Conservation (phyloP, 2,888 invertebrate species). For the Ariolimax columbianus region DNA sequence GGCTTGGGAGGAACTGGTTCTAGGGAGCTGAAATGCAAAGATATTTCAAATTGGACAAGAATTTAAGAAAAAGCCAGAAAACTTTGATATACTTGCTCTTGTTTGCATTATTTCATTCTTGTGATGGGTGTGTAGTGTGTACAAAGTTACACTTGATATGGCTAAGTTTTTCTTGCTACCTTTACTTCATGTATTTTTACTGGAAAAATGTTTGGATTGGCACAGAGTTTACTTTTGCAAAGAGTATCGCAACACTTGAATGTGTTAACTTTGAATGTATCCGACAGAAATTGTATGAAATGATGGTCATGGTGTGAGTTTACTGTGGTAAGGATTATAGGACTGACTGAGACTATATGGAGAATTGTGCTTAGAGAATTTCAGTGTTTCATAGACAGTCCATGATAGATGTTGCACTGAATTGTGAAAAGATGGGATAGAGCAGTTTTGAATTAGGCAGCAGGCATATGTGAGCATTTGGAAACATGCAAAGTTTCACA, state of each 20-base stretch:
- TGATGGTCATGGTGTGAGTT: neutral
- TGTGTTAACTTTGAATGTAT: neutral
- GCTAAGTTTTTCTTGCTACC: neutral
- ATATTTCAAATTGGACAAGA: no score
- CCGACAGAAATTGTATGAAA: neutral
- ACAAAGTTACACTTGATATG: neutral
- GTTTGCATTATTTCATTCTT: slow-evolving; percentile 17
- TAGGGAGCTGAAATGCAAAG: no score
- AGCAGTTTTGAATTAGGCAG: neutral
- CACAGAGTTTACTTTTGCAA: neutral
- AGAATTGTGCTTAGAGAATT: neutral
- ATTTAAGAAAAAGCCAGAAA: neutral
- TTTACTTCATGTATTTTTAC: neutral
- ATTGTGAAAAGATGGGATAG: neutral
- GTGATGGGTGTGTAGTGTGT: slow-evolving; percentile 31
- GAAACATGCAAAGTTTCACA: neutral
- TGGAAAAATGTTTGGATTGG: neutral
- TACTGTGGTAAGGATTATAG: neutral
- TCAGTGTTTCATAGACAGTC: neutral
- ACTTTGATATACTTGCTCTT: neutral
- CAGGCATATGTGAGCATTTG: neutral
- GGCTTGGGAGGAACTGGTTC: no score
- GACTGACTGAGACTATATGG: neutral
- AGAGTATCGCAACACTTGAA: neutral
- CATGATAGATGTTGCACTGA: neutral